Percentiles rank a stretch among this genome's conserved stretches.
These are phyloP conservation scores for Chondrilla cf. caribensis DNA, from an alignment of 37 sponge, comb jelly and placozoan genomes.

Conservation along the genomic window DNA sequence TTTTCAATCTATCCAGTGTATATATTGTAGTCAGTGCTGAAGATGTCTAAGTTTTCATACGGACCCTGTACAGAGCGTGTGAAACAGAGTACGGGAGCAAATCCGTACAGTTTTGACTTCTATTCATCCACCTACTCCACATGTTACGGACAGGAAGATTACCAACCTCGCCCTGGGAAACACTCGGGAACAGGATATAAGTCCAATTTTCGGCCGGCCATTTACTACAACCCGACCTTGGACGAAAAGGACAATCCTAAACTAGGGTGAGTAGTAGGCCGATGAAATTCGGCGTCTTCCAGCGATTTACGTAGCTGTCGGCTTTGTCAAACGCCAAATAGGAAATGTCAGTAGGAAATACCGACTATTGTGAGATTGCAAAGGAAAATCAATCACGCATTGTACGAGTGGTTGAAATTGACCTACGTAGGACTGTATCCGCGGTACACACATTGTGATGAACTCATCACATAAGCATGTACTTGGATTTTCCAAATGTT, in stretches of 20 bases:
- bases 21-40: too few relatives aligned
- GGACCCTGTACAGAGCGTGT: conserved; percentile 71
- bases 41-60: conserved; percentile 53
- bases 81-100: conserved; percentile 65
- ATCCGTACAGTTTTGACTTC: conserved; percentile 55
- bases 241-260: conserved; percentile 82
- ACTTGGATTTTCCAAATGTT: too few relatives aligned
- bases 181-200: conserved; percentile 86
- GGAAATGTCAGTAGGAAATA: too few relatives aligned
- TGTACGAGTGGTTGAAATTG: too few relatives aligned
- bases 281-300: neutral
- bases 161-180: conserved; percentile 25
- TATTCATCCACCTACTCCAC: conserved; percentile 91
- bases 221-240: conserved; percentile 71
- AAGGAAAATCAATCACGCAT: too few relatives aligned
- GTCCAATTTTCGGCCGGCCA: conserved; percentile 85
- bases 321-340: neutral
- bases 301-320: neutral
- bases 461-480: too few relatives aligned
- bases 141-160: conserved; percentile 36
- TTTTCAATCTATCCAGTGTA: too few relatives aligned
- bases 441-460: too few relatives aligned
- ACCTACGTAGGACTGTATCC: too few relatives aligned
- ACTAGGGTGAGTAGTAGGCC: conserved; percentile 70
- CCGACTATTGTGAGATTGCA: too few relatives aligned